Base-by-base conservation (phyloP, 2,113 vertebrate genomes). In the Elgaria multicarinata region DNA sequence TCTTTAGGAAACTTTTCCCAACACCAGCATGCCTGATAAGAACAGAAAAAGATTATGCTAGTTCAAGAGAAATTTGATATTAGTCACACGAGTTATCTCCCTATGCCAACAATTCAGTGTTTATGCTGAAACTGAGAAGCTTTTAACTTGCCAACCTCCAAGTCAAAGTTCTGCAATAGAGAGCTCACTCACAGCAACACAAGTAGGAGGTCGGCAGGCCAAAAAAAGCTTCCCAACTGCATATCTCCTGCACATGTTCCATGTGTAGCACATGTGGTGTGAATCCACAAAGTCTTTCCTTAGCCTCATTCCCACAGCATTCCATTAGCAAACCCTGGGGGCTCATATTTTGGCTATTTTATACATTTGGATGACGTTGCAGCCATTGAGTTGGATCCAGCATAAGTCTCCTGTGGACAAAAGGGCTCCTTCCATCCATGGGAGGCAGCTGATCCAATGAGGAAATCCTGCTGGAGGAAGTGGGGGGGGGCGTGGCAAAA, bases 151-250 rank as follows among this genome's bases (percentile, higher is more conserved):
- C 66, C 77, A 58, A 67, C 28, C 31, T 89, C 44, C n/a, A 39
- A 1, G n/a, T 66, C 24, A 66, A 6, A 66, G 33, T 83, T 7
- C 62, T 74, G 3, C 28, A 55, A 58, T n/a, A 14, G 13, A 81
- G 66, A 4, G n/a, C n/a, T n/a, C 33, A 44, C 9, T 6, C 58
- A 31, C 31, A 86, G 42, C 22, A 76, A 76, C 42, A 53, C 12
- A 90, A 58, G 2, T 16, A 31, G n/a, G 42, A 50, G 82, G 12
- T n/a, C 67, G 66, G 26, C 22, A 36, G 42, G 42, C 55, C 78
- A 87, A 67, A 53, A 53, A 83, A 76, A 76, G n/a, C 83, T 82
- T 36, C 75, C 24, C 36, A 81, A 83, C 14, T 90, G 78, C 79
- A 76, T 33, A 83, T n/a, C 26, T 39, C 55, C 12, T 75, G 16